These are phyloP conservation scores for Platerodrilus igneus DNA, from an alignment of 2,888 invertebrate species.

Conservation along the genomic window DNA sequence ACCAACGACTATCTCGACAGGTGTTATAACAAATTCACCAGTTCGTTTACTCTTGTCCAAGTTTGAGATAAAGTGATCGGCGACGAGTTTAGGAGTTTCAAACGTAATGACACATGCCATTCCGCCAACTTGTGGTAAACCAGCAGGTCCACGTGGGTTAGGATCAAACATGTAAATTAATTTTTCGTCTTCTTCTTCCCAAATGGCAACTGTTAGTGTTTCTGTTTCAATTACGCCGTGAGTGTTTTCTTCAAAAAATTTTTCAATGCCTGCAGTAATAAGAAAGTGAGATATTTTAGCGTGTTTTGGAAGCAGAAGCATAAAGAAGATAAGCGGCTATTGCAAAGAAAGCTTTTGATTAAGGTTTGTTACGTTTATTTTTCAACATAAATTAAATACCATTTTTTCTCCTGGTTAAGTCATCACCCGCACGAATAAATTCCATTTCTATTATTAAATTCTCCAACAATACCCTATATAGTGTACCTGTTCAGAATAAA, in stretches of 20 bases:
- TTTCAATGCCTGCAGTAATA: slow-evolving; percentile 51
- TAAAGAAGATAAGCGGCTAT: too few relatives aligned
- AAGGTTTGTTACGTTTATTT: too few relatives aligned
- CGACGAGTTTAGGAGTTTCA: slow-evolving; percentile 50
- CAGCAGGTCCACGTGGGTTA: slow-evolving; percentile 45
- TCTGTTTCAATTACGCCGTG: slow-evolving; percentile 54
- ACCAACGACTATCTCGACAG: slow-evolving; percentile 42
- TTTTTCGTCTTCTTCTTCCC: slow-evolving; percentile 49
- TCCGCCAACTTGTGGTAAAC: slow-evolving; percentile 45
- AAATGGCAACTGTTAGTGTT: slow-evolving; percentile 51
- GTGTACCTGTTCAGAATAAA: too few relatives aligned
- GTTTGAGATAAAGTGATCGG: slow-evolving; percentile 53
- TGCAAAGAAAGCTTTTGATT: too few relatives aligned
- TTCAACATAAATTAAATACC: too few relatives aligned
- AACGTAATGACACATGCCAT: slow-evolving; percentile 54
- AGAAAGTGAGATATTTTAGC: too few relatives aligned
- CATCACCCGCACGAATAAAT: too few relatives aligned
- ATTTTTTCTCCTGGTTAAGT: too few relatives aligned
- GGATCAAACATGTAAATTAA: slow-evolving; percentile 60
- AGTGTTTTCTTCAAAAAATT: slow-evolving; percentile 54
- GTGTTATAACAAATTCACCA: slow-evolving; percentile 46
- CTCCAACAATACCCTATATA: too few relatives aligned
- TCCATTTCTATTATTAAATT: too few relatives aligned
- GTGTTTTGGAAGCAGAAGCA: too few relatives aligned
- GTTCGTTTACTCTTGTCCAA: slow-evolving; percentile 44